Percentiles rank a stretch among this genome's conserved stretches.
Evolutionary conservation across 2,888 invertebrate species (phyloP).

Genomic region (Conistra vaccinii): DNA sequence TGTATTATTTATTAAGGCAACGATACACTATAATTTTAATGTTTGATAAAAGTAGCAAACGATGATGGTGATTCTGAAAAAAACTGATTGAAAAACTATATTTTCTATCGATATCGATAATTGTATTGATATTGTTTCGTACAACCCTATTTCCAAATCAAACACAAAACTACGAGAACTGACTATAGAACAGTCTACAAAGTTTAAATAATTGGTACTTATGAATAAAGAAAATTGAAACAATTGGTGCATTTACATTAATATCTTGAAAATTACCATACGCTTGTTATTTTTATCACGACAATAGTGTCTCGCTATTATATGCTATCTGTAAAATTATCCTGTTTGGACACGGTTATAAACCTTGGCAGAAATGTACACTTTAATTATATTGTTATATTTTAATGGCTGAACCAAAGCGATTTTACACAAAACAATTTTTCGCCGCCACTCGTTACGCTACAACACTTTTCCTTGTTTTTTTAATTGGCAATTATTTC

Average conservation of each 20-base stretch:
- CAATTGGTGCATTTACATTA: background rate
- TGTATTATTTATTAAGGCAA: conserved; percentile 83
- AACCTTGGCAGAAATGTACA: conserved; percentile 82
- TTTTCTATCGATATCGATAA: conserved; percentile 45
- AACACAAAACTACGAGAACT: background rate
- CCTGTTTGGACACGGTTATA: conserved; percentile 82
- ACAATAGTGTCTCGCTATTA: conserved; percentile 68
- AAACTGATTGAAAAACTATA: background rate
- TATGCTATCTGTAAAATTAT: conserved; percentile 71
- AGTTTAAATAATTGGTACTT: background rate
- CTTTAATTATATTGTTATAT: conserved; percentile 74
- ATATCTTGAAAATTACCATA: conserved; percentile 15
- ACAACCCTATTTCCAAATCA: conserved; percentile 9
- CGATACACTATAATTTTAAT: conserved; percentile 73
- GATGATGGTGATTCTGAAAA: conserved; percentile 26
- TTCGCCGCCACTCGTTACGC: conserved; percentile 86
- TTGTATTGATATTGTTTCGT: background rate
- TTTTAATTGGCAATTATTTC: conserved; percentile 68
- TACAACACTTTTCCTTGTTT: conserved; percentile 75
- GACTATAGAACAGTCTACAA: background rate
- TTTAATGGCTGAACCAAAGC: conserved; percentile 87
- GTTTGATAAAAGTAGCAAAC: conserved; percentile 67
- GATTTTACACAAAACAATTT: conserved; percentile 78
- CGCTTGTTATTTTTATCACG: conserved; percentile 63
- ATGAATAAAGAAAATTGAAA: background rate